Evolutionary conservation across 2,888 invertebrate genomes (phyloP).

Genomic region (Agrochola circellaris): DNA sequence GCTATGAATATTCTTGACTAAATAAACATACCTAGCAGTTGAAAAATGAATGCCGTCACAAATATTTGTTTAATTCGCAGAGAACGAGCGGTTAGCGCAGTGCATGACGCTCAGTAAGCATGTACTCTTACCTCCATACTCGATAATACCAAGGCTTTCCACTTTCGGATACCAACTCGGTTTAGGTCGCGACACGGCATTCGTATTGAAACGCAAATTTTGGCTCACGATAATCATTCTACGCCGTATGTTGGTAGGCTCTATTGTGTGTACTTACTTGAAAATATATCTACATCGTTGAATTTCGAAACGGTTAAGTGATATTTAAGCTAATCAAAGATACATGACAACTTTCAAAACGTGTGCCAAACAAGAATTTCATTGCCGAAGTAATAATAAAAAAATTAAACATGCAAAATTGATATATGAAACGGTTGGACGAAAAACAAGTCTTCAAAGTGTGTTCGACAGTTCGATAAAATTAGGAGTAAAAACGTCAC

Average conservation of each 20-base stretch:
- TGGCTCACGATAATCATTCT: constrained; percentile 64
- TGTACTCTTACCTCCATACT: constrained; percentile 78
- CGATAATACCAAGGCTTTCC: constrained; percentile 88
- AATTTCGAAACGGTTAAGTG: constrained; percentile 36
- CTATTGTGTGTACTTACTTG: constrained; percentile 26
- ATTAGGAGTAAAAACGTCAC: constrained; percentile 68
- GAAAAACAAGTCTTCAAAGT: constrained; percentile 35
- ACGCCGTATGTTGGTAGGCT: constrained; percentile 49
- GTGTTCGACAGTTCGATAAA: constrained; percentile 41
- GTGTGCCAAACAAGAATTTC: constrained; percentile 51
- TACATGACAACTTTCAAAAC: constrained; percentile 62
- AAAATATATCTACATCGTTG: constrained; percentile 12
- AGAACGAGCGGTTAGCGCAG: constrained; percentile 72
- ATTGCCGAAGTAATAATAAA: constrained; percentile 53
- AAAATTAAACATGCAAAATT: constrained; percentile 25
- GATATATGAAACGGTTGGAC: constrained; percentile 18
- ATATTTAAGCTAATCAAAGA: constrained; percentile 39
- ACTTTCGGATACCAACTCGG: constrained; percentile 83
- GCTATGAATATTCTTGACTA: constrained; percentile 49
- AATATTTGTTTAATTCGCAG: constrained; percentile 79
- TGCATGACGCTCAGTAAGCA: constrained; percentile 75
- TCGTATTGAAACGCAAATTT: constrained; percentile 75
- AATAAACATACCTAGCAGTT: constrained; percentile 55
- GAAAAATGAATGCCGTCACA: constrained; percentile 70
- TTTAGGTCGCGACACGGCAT: constrained; percentile 74